phyloP scores from a whole-genome alignment of 2,113 vertebrate genomes.

The Polypterus senegalus region DNA sequence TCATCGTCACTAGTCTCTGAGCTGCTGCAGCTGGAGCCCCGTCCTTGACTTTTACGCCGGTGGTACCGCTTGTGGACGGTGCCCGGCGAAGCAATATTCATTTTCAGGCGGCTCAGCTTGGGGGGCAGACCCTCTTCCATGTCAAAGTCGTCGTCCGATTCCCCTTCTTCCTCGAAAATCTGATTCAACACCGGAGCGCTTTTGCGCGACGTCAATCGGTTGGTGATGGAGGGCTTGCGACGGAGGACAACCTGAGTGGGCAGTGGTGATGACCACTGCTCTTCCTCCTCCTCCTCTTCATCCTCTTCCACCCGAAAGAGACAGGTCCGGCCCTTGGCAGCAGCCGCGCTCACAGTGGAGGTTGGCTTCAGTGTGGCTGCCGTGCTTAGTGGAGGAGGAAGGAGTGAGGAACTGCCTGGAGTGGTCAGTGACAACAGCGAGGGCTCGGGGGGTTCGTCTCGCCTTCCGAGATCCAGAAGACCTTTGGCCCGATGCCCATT shows the following conservation, averaged over 20 bases:
- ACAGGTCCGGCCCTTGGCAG: conserved; percentile 65
- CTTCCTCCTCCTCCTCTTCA: conserved; percentile 89
- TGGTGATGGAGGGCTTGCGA: conserved; percentile 85
- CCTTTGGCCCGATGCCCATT: conserved; percentile 82
- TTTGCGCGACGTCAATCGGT: conserved; percentile 83
- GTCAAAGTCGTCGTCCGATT: conserved; percentile 89
- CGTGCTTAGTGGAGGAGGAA: conserved; percentile 28
- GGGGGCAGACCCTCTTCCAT: conserved; percentile 87
- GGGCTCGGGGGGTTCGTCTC: conserved; percentile 60
- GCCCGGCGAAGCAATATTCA: conserved; percentile 84
- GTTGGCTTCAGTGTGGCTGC: conserved; percentile 30
- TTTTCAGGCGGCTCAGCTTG: conserved; percentile 85
- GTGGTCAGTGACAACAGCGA: conserved; percentile 5
- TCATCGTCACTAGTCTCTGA: conserved; percentile 94
- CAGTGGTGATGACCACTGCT: conserved; percentile 66
- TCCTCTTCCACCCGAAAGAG: conserved; percentile 90
- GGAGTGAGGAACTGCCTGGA: conserved; percentile 24
- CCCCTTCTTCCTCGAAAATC: conserved; percentile 92
- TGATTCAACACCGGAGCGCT: conserved; percentile 92
- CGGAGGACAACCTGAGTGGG: conserved; percentile 77
- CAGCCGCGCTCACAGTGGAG: conserved; percentile 38
- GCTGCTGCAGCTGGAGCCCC: conserved; percentile 89
- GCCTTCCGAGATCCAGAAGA: conserved; percentile 58
- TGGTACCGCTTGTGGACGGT: conserved; percentile 81
- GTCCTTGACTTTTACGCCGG: conserved; percentile 82